These are phyloP conservation scores for Ecdyonurus torrentis DNA, from an alignment of 2,888 invertebrate genomes.

Conservation along the genomic window DNA sequence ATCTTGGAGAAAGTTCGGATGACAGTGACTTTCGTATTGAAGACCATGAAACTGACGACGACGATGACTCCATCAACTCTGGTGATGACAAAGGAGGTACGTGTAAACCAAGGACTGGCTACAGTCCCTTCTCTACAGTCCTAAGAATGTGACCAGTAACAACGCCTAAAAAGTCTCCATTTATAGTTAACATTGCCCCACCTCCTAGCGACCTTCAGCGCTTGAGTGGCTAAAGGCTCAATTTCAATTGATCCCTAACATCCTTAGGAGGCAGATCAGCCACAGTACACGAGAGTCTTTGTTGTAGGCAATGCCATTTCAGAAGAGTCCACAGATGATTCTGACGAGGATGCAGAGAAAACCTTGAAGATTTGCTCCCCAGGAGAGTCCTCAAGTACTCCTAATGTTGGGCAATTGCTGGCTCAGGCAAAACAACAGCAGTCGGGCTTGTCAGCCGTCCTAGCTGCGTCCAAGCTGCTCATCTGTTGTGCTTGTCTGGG, in stretches of 20 bases:
- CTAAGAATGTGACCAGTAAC: no score
- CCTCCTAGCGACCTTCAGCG: no score
- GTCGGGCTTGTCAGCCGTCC: slow-evolving; percentile 24
- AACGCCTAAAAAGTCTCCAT: no score
- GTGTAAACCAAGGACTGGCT: no score
- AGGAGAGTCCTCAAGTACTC: not conserved
- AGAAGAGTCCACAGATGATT: no score
- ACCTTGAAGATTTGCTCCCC: not conserved
- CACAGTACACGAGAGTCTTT: no score
- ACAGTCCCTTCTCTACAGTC: no score
- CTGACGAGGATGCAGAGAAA: not conserved
- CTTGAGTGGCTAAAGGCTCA: no score
- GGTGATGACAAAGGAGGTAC: slow-evolving; percentile 38
- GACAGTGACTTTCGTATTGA: slow-evolving; percentile 89
- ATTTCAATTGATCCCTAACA: no score
- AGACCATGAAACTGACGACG: slow-evolving; percentile 63
- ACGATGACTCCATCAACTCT: slow-evolving; percentile 56
- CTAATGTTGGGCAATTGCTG: slow-evolving; percentile 27
- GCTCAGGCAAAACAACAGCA: slow-evolving; percentile 30
- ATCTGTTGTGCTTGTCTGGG: slow-evolving; percentile 90
- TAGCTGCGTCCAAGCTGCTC: slow-evolving; percentile 48
- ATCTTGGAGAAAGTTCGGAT: slow-evolving; percentile 80
- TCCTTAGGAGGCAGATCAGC: no score
- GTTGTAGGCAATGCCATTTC: no score
- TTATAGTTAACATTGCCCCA: no score